phyloP scores from a whole-genome alignment of 2,888 invertebrate genomes.

The Phytoseiulus persimilis region DNA sequence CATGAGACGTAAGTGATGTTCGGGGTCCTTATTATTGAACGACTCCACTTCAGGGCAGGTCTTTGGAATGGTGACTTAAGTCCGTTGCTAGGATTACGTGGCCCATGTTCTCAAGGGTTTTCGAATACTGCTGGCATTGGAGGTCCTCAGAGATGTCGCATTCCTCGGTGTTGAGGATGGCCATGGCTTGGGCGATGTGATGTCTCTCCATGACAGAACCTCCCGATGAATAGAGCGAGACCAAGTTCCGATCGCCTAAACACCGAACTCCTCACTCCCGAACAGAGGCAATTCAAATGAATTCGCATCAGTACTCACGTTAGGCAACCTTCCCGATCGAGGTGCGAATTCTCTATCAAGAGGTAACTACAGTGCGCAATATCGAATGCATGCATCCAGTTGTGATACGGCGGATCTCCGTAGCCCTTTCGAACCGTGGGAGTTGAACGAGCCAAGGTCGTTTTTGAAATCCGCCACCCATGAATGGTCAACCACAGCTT shows the following conservation, averaged over 20 bases:
- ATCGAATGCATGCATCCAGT: conserved; percentile 75
- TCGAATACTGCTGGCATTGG: conserved; percentile 13
- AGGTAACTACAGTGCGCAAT: conserved; percentile 74
- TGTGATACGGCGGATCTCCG: conserved; percentile 73
- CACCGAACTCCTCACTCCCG: no score
- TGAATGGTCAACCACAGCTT: conserved; percentile 57
- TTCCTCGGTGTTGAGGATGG: conserved; percentile 71
- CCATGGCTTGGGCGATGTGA: conserved; percentile 74
- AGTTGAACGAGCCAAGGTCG: conserved; percentile 63
- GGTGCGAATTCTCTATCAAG: conserved; percentile 59
- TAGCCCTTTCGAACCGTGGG: conserved; percentile 70
- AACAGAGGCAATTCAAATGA: not conserved
- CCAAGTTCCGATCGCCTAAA: conserved; percentile 55
- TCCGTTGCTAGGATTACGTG: conserved; percentile 73
- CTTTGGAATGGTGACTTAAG: conserved; percentile 64
- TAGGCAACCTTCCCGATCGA: conserved; percentile 58
- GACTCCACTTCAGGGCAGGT: conserved; percentile 51
- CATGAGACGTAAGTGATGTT: conserved; percentile 60
- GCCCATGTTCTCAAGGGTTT: conserved; percentile 59
- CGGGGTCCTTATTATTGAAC: conserved; percentile 55
- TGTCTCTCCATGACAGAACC: conserved; percentile 80
- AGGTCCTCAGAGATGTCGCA: conserved; percentile 67
- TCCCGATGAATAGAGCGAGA: conserved; percentile 72
- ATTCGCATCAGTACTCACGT: conserved; percentile 54
- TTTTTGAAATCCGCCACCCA: conserved; percentile 60